Evolutionary conservation across 2,113 vertebrate genomes (phyloP).

Genomic region (Dromaius novaehollandiae): DNA sequence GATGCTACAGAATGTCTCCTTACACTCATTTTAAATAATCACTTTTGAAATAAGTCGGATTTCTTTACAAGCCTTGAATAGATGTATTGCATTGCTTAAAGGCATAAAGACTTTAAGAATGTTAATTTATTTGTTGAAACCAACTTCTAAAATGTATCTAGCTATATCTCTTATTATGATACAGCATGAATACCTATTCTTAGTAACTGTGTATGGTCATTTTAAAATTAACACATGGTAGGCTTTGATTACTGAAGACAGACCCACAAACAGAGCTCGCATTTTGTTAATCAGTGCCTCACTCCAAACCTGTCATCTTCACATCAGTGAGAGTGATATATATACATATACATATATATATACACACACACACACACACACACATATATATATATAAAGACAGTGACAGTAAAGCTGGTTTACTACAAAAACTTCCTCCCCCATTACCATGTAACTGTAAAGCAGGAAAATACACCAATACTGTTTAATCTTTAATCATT

Average conservation of each 20-base stretch:
- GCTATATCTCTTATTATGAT: conserved; percentile 10
- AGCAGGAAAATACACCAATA: neutral
- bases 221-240: conserved; percentile 39
- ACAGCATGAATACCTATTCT: conserved; percentile 43
- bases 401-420: neutral
- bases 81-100: neutral
- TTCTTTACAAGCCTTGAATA: conserved; percentile 20
- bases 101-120: conserved; percentile 52
- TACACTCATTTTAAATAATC: conserved; percentile 9
- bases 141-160: conserved; percentile 17
- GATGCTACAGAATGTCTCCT: neutral
- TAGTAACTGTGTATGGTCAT: conserved; percentile 24
- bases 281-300: neutral
- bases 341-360: no score
- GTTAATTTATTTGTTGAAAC: conserved; percentile 43
- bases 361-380: no score
- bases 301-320: neutral
- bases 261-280: neutral
- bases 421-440: conserved; percentile 20
- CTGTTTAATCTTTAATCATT: neutral
- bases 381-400: no score
- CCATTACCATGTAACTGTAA: neutral
- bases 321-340: neutral
- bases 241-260: conserved; percentile 31
- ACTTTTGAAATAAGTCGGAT: conserved; percentile 35